Evolutionary conservation across 2,797 vertebrate species (phyloP).

Genomic region (Acrocephalus scirpaceus): DNA sequence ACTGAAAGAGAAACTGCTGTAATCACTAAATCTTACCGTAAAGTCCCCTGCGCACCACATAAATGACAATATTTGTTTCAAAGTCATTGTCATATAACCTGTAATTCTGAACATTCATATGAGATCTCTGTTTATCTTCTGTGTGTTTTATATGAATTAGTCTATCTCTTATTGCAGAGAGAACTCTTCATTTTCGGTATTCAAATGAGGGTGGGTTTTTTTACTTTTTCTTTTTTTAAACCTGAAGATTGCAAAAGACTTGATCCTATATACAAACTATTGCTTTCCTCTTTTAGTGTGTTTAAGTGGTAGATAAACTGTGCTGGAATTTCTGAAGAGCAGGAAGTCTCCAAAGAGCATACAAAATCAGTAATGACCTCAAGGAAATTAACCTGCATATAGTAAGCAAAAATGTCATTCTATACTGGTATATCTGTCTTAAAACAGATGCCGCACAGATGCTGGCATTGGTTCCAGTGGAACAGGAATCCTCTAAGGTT

Average conservation of each 20-base stretch:
- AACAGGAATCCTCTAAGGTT: constrained; percentile 1
- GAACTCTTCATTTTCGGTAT: neutral
- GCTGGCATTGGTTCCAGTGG: neutral
- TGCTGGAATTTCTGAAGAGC: neutral
- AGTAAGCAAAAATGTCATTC: constrained; percentile 28
- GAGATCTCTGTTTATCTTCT: neutral
- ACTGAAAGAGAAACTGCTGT: neutral
- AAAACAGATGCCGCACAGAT: neutral
- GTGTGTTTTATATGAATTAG: neutral
- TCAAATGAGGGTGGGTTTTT: neutral
- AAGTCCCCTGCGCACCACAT: neutral
- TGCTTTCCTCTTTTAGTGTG: neutral
- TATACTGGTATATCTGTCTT: neutral
- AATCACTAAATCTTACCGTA: neutral
- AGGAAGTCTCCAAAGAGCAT: neutral
- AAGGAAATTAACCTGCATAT: neutral
- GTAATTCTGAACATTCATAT: neutral
- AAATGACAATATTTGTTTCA: neutral
- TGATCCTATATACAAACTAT: neutral
- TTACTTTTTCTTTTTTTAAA: neutral
- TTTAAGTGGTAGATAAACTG: neutral
- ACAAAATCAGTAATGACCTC: constrained; percentile 29
- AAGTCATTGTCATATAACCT: neutral
- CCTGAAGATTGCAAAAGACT: neutral
- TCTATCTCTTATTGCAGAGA: neutral